Base-by-base conservation (phyloP, 2,797 vertebrate species). In the Loriculus beryllinus region DNA sequence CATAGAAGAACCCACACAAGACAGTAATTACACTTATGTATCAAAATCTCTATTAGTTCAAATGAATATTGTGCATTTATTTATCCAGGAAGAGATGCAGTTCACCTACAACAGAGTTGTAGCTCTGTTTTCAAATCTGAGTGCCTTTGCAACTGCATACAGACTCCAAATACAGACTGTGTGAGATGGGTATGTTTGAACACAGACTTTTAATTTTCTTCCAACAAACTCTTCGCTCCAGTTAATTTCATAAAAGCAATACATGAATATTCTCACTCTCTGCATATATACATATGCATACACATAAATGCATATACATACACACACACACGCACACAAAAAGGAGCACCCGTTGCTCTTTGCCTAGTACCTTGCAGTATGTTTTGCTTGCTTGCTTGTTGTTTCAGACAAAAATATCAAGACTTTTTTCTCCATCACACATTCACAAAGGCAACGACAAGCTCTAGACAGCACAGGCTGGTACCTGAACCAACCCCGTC, bases 141-240 rank as follows among this genome's bases (percentile, higher is more conserved):
- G 22, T 49, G 67, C 87, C 65, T 54, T 78, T 8, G 13, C 14
- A 71, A 75, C 47, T 28, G 48, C 31, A n/a, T 4, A 39, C 6
- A 22, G 6, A 31, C 7, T 47, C 65, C 77, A 71, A 72, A 79
- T 13, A 85, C 29, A 92, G 29, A 79, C 19, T 42, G 48, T 67
- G 68, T 76, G 71, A 86, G 43, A 31, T n/a, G 25, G 18, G 29
- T 29, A 31, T 76, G 86, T 71, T 79, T 59, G 11, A 90, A 83
- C 57, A 60, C 11, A 87, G 85, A 54, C 64, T 71, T 96, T 95
- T 81, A 82, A 84, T 81, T 78, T 81, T 90, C 84, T 93, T 88
- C 10, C 77, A 82, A 65, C 51, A 64, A 86, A 89, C 40, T 51
- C 42, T 68, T 65, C 57, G 47, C 67, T 87, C 57, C 75, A 83